phyloP scores from a whole-genome alignment of 2,888 invertebrate genomes.

The Linyphia triangularis region DNA sequence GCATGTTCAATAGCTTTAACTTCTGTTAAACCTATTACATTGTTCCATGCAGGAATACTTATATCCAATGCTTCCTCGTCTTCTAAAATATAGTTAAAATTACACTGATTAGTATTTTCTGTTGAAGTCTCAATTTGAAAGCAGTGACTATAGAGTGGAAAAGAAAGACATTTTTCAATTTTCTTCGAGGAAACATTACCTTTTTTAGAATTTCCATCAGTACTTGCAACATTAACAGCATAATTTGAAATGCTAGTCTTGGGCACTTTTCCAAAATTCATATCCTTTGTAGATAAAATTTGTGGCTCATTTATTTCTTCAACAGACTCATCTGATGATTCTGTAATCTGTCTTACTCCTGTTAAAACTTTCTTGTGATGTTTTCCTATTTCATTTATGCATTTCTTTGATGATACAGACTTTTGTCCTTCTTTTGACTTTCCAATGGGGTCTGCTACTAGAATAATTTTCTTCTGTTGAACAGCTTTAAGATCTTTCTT shows the following conservation, averaged over 20 bases:
- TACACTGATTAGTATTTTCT: too few relatives aligned
- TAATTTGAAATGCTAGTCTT: background rate
- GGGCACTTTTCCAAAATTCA: background rate
- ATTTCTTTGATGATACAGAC: background rate
- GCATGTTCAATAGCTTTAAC: background rate
- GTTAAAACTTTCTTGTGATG: background rate
- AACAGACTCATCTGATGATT: background rate
- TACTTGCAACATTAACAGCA: background rate
- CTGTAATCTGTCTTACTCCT: background rate
- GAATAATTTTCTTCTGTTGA: background rate
- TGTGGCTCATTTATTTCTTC: background rate
- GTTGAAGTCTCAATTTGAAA: background rate
- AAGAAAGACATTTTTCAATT: background rate
- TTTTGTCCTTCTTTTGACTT: background rate
- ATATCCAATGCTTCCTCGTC: conserved; percentile 4
- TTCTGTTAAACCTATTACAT: conserved; percentile 29
- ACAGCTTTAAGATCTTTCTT: background rate
- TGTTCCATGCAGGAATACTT: conserved; percentile 26
- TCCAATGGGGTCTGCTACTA: background rate
- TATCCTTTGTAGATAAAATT: background rate
- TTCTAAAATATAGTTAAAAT: background rate
- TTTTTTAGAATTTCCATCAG: background rate
- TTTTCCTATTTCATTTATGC: background rate
- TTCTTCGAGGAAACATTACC: background rate
- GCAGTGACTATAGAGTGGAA: conserved; percentile 23